These are phyloP conservation scores for Tachina grossa DNA, from an alignment of 2,888 invertebrate genomes.

Conservation along the genomic window DNA sequence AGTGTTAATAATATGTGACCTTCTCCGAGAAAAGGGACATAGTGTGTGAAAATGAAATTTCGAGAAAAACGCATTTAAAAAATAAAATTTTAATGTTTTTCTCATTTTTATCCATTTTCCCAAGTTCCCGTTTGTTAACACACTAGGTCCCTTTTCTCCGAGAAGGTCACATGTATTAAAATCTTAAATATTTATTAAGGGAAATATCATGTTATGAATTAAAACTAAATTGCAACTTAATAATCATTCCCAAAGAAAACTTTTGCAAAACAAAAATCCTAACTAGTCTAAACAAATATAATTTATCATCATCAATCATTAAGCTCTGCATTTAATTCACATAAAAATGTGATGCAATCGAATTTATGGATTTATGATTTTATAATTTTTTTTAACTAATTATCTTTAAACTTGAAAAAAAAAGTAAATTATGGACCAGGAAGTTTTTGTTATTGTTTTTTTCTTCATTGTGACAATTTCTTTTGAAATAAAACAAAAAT, in stretches of 20 bases:
- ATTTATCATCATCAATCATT: constrained; percentile 25
- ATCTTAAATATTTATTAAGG: too few relatives aligned
- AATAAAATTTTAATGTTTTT: too few relatives aligned
- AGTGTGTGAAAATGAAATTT: too few relatives aligned
- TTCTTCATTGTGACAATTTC: not conserved
- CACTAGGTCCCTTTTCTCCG: too few relatives aligned
- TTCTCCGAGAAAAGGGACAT: too few relatives aligned
- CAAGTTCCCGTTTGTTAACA: too few relatives aligned
- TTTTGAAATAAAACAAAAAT: constrained; percentile 19
- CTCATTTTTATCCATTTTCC: too few relatives aligned
- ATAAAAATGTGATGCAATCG: constrained; percentile 28
- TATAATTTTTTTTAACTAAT: constrained; percentile 18
- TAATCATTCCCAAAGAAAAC: not conserved
- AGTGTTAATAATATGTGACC: too few relatives aligned
- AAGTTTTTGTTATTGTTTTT: constrained; percentile 2
- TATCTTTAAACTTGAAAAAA: not conserved
- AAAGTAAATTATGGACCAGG: constrained; percentile 41
- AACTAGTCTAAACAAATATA: not conserved
- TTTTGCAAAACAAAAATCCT: not conserved
- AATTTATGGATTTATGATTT: constrained; percentile 35
- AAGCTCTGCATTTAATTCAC: constrained; percentile 15
- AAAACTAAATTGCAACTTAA: too few relatives aligned
- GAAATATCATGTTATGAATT: too few relatives aligned
- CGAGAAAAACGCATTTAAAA: too few relatives aligned
- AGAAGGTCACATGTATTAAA: too few relatives aligned